Conservation (phyloP, 2,888 invertebrate species). For the Lasioglossum calceatum region DNA sequence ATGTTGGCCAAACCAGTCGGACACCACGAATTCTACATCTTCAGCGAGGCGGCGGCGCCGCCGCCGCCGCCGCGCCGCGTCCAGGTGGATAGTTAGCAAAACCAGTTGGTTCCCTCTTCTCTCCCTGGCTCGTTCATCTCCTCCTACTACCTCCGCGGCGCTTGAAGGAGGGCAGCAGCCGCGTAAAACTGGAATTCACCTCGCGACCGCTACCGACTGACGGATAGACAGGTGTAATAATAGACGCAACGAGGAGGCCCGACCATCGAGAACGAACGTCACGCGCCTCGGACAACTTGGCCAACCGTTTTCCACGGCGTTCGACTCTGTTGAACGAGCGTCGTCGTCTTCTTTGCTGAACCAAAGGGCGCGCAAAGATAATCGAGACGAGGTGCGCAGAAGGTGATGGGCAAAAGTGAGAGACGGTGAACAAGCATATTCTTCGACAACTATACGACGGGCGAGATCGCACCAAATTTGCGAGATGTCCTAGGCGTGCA, state of each 20-base stretch:
- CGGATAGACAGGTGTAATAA: slow-evolving; percentile 81
- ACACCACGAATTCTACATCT: slow-evolving; percentile 72
- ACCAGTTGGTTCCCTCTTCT: slow-evolving; percentile 72
- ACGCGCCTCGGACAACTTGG: not conserved
- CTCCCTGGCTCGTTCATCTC: slow-evolving; percentile 63
- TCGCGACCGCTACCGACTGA: slow-evolving; percentile 62
- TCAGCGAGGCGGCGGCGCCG: slow-evolving; percentile 22
- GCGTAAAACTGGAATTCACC: slow-evolving; percentile 79
- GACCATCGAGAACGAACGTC: slow-evolving; percentile 62
- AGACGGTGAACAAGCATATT: not conserved
- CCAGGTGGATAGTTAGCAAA: slow-evolving; percentile 70
- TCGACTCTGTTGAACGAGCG: not conserved
- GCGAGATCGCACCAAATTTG: not conserved
- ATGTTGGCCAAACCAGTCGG: slow-evolving; percentile 68
- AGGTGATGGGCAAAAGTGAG: not conserved
- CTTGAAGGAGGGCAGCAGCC: slow-evolving; percentile 63
- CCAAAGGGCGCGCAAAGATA: not conserved
- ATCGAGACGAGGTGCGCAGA: not conserved
- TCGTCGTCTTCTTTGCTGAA: not conserved
- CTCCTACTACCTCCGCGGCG: slow-evolving; percentile 64
- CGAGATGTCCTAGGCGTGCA: not conserved
- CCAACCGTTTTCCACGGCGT: not conserved
- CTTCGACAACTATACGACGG: too few species aligned
- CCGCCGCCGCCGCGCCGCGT: slow-evolving; percentile 25
- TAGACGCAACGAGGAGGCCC: slow-evolving; percentile 79